These are phyloP conservation scores for Agonopterix subpropinquella DNA, from an alignment of 2,888 invertebrate species.

Conservation along the genomic window DNA sequence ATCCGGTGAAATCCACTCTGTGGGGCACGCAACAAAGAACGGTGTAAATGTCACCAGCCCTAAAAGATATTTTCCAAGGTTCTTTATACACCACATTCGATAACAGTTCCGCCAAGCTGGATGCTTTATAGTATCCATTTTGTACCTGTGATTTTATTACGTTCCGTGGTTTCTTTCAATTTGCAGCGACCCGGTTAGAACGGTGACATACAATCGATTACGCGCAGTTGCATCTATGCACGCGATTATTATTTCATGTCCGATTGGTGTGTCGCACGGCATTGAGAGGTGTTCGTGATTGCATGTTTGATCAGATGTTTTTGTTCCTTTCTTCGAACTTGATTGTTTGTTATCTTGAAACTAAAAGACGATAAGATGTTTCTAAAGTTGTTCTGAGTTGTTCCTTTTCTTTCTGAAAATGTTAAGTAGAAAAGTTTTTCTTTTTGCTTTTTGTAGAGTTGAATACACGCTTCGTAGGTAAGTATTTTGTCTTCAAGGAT, in stretches of 20 bases:
- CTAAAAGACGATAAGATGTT: too few species aligned
- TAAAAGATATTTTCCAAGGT: constrained; percentile 14
- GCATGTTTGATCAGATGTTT: too few species aligned
- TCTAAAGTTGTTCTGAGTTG: too few species aligned
- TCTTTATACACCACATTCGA: constrained; percentile 6
- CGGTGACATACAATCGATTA: constrained; percentile 29
- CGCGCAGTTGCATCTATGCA: constrained; percentile 34
- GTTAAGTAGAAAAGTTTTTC: too few species aligned
- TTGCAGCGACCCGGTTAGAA: constrained; percentile 28
- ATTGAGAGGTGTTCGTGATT: background rate
- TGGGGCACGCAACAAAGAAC: constrained; percentile 12
- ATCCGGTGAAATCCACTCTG: constrained; percentile 4
- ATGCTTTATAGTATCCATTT: background rate
- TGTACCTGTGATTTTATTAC: constrained; percentile 14
- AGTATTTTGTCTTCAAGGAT: too few species aligned
- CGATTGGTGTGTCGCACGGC: constrained; percentile 13
- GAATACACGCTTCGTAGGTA: too few species aligned
- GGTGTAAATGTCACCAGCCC: constrained; percentile 16
- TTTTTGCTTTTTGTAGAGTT: too few species aligned
- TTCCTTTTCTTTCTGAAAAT: too few species aligned
- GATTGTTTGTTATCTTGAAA: too few species aligned
- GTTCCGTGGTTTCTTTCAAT: constrained; percentile 35
- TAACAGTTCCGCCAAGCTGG: background rate
- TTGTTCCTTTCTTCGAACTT: too few species aligned
- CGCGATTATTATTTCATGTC: constrained; percentile 23